Percentiles rank a stretch among this genome's conserved stretches.
These are phyloP conservation scores for Brachyhypopomus occidentalis DNA, from an alignment of 2,113 vertebrate species.

Conservation along the genomic window DNA sequence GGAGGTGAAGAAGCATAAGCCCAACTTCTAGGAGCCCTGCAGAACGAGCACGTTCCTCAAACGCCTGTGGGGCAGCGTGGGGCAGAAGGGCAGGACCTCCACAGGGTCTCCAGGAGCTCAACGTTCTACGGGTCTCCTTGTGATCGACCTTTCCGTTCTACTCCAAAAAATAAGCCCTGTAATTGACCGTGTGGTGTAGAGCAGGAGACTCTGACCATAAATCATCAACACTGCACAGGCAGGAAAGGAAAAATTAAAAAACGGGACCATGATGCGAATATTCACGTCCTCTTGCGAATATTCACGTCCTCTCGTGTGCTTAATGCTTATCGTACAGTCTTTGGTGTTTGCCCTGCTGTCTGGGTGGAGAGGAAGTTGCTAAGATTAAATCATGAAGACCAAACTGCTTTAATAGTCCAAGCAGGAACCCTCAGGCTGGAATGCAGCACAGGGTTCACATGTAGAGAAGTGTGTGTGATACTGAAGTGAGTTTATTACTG, in stretches of 20 bases:
- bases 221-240: background rate
- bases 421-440: no score
- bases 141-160: background rate
- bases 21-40: constrained; percentile 80
- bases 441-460: no score
- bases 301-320: background rate
- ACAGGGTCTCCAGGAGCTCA: background rate
- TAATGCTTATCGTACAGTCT: background rate
- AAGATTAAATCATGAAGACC: no score
- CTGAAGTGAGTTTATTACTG: no score
- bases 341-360: background rate
- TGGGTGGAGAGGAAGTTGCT: background rate
- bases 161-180: no score
- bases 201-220: background rate
- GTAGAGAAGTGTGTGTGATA: no score
- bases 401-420: no score
- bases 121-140: background rate
- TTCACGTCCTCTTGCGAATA: no score
- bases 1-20: constrained; percentile 93
- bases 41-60: background rate
- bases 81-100: background rate
- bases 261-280: background rate
- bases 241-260: background rate
- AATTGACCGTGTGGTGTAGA: no score
- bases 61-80: background rate